Percentiles rank a stretch among this genome's conserved stretches.
Evolutionary conservation across 2,888 invertebrate genomes (phyloP).

Genomic region (Drosophila percnosoma): DNA sequence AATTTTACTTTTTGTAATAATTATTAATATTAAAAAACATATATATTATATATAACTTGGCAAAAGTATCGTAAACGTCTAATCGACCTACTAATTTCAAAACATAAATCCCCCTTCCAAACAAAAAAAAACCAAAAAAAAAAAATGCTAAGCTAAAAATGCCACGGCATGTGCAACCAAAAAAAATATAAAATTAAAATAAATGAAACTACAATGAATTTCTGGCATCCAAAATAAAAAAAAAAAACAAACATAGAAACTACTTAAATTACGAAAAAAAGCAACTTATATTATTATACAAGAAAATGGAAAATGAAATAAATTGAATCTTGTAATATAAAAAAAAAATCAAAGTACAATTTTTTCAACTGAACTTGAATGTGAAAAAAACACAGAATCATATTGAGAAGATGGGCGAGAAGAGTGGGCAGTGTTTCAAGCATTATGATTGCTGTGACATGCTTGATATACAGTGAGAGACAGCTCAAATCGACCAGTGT

Average conservation of each 20-base stretch:
- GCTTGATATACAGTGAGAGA: no score
- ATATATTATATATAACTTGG: constrained; percentile 71
- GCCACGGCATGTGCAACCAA: constrained; percentile 69
- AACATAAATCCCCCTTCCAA: constrained; percentile 43
- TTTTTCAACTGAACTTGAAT: neutral
- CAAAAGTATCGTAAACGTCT: constrained; percentile 70
- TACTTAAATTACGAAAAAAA: constrained; percentile 69
- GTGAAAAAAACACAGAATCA: neutral
- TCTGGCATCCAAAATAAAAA: constrained; percentile 68
- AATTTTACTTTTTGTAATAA: constrained; percentile 83
- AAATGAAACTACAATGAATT: constrained; percentile 64
- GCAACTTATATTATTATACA: constrained; percentile 83
- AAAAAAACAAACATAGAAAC: constrained; percentile 58
- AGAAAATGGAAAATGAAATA: constrained; percentile 81
- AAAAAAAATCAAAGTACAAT: constrained; percentile 27
- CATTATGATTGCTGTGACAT: neutral
- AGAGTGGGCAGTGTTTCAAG: neutral
- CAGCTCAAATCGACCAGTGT: no score
- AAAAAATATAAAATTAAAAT: constrained; percentile 44
- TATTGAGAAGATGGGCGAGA: neutral
- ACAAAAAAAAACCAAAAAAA: constrained; percentile 18
- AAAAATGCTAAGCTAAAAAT: constrained; percentile 26
- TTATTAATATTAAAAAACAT: constrained; percentile 78
- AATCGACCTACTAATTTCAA: constrained; percentile 63
- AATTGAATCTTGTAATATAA: constrained; percentile 85